Base-by-base conservation (phyloP, 2,888 invertebrate species). In the Ophonus ardosiacus region DNA sequence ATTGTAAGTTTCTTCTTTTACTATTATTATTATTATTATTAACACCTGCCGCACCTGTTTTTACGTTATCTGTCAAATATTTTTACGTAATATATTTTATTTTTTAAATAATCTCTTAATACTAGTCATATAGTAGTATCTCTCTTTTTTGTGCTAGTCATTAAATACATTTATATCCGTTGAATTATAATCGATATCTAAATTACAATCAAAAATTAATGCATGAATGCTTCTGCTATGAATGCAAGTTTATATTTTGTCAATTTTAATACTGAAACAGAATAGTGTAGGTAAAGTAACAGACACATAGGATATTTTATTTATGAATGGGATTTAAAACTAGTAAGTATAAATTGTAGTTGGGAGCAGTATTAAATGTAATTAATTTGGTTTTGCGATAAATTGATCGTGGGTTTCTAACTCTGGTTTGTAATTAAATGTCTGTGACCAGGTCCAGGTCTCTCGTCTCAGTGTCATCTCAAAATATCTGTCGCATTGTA, bases 351-450 rank as follows among this genome's bases (percentile, higher is more conserved):
- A 13, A 13, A 31, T 31, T 31, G 31, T 5, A 51, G 43, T 51
- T 13, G 43, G 13, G 43, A 31, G 31, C 13, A 6, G 7, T 51
- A 51, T 51, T 51, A 51, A 10, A 51, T 4, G 43, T 51, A 51
- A 74, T 74, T 74, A 74, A 74, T 43, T 79, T 79, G 38, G 51
- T 79, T 79, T 79, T 61, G 79, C 79, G n/a, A 79, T 79, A 79
- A 79, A 79, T 79, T 79, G 79, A 79, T 79, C 57, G 79, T 79
- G 79, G 79, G 79, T 17, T 79, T 79, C 59, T 79, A 61, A 61
- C 79, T 79, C 61, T 38, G 31, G 59, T 79, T 79, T 79, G n/a
- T 59, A 79, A 79, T 79, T 79, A 79, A 59, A 78, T 56, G 59
- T 56, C 59, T 78, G 24, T 31, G 57, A 56, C 15, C 24, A 57